These are phyloP conservation scores for Nannobrachium achirus DNA, from an alignment of 2,113 vertebrate genomes.

Conservation along the genomic window DNA sequence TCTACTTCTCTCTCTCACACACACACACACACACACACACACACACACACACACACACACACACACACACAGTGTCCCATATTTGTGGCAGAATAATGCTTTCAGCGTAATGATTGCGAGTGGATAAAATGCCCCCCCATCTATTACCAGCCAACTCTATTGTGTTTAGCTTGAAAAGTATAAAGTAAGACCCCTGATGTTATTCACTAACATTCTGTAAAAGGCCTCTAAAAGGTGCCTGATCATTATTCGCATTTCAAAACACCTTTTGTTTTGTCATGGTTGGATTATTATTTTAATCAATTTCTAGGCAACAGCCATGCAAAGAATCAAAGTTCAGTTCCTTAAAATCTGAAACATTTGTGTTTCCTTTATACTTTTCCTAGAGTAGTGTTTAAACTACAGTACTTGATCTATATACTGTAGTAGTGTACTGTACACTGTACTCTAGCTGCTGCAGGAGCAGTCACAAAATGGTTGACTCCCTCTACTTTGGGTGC, in stretches of 20 bases:
- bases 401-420: background rate
- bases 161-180: background rate
- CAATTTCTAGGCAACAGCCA: too few species aligned
- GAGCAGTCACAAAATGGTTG: constrained; percentile 81
- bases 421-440: constrained; percentile 23
- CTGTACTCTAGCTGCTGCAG: constrained; percentile 47
- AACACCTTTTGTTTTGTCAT: constrained; percentile 31
- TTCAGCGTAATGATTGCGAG: constrained; percentile 31
- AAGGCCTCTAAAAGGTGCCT: constrained; percentile 48
- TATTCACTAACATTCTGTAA: constrained; percentile 55
- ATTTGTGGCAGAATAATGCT: constrained; percentile 27
- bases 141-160: constrained; percentile 46
- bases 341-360: background rate
- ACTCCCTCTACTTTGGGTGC: constrained; percentile 52
- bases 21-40: constrained; percentile 1
- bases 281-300: too few species aligned
- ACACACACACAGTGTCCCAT: background rate
- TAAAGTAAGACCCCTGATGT: constrained; percentile 33
- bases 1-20: constrained; percentile 29
- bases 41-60: too few species aligned
- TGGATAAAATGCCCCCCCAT: constrained; percentile 5
- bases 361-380: background rate
- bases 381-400: constrained; percentile 17
- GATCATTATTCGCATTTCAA: constrained; percentile 25
- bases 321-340: background rate